These are phyloP conservation scores for Cyphomyrus discorhynchus DNA, from an alignment of 2,113 vertebrate genomes.

Conservation along the genomic window DNA sequence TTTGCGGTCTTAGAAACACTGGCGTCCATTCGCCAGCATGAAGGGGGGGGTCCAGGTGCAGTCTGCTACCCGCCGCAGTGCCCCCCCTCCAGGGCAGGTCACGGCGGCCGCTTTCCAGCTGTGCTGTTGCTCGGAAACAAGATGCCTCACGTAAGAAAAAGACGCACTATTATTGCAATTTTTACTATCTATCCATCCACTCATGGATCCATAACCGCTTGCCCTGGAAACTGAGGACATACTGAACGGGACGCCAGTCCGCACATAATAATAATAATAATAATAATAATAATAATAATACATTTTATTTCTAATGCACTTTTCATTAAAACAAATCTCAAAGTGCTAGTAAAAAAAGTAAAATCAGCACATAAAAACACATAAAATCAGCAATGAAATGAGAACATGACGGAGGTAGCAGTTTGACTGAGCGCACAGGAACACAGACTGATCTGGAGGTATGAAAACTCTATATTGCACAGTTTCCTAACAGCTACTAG, in stretches of 20 bases:
- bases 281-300: no score
- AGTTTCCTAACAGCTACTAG: background rate
- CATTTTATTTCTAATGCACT: no score
- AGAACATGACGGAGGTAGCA: background rate
- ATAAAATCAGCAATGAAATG: no score
- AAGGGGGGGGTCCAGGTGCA: background rate
- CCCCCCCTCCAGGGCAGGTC: background rate
- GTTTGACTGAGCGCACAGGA: background rate
- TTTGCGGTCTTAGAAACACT: background rate
- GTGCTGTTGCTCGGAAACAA: background rate
- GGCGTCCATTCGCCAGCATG: background rate
- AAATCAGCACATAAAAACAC: no score
- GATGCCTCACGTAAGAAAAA: background rate
- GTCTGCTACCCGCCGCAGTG: background rate
- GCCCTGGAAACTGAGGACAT: background rate
- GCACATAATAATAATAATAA: no score
- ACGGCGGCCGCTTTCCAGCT: background rate
- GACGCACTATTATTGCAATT: background rate
- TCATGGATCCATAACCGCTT: background rate
- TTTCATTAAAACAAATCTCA: no score
- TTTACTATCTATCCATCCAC: background rate
- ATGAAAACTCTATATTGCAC: background rate
- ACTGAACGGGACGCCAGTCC: background rate
- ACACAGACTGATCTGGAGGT: background rate
- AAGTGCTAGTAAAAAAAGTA: no score